phyloP scores from a whole-genome alignment of 1,140 invertebrate genomes.

The Gryllus bimaculatus region DNA sequence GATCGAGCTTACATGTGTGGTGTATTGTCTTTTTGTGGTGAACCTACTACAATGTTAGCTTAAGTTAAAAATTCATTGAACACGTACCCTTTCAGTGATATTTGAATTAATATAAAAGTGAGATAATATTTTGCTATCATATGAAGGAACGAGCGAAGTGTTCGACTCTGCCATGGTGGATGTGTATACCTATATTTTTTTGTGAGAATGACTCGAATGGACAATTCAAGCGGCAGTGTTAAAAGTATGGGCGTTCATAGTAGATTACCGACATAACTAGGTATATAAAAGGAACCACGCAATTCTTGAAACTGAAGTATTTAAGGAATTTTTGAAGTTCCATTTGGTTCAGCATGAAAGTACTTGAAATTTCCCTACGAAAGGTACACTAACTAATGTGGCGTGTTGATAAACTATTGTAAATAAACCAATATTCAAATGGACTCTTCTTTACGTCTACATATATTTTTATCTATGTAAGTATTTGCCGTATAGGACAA shows the following conservation, averaged over 20 bases:
- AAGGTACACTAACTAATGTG: background rate
- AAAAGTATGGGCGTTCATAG: too few species aligned
- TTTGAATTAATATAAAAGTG: background rate
- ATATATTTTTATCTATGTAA: slow-evolving; percentile 2
- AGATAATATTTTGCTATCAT: background rate
- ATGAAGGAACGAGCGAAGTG: background rate
- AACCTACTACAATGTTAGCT: background rate
- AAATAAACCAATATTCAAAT: background rate
- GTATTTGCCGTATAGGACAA: background rate
- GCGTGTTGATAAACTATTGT: slow-evolving; percentile 1
- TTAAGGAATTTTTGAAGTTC: too few species aligned
- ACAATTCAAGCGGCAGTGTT: too few species aligned
- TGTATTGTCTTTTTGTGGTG: background rate
- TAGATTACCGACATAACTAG: too few species aligned
- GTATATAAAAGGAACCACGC: too few species aligned
- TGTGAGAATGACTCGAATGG: background rate
- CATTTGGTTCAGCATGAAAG: background rate
- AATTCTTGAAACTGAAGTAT: too few species aligned
- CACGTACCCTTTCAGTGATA: background rate
- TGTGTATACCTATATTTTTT: background rate
- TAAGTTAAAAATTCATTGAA: background rate
- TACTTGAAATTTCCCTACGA: background rate
- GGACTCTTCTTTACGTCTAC: background rate
- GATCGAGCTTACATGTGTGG: background rate
- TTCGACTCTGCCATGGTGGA: background rate